Evolutionary conservation across 2,113 vertebrate genomes (phyloP).

Genomic region (Solea senegalensis): DNA sequence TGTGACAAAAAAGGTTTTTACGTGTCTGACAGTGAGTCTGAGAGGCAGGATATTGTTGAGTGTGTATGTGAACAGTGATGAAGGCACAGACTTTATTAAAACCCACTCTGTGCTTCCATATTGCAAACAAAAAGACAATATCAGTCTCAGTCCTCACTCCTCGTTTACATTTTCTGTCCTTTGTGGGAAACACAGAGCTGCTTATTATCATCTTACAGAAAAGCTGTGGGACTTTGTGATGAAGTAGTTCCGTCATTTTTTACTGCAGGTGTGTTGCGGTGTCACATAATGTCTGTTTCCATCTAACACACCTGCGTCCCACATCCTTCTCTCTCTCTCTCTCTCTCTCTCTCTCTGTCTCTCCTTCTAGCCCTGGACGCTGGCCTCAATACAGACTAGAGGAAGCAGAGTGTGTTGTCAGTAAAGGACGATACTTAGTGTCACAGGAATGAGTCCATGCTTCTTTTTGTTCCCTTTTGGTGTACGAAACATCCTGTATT

Average conservation of each 20-base stretch:
- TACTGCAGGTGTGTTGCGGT: conserved; percentile 47
- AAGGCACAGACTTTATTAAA: conserved; percentile 39
- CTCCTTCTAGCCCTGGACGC: conserved; percentile 29
- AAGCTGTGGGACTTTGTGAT: conserved; percentile 15
- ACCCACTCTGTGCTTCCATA: conserved; percentile 14
- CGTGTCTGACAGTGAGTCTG: conserved; percentile 15
- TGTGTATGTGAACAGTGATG: conserved; percentile 24
- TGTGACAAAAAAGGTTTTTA: neutral
- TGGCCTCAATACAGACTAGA: conserved; percentile 56
- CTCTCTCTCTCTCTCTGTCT: conserved; percentile 27
- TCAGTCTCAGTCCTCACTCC: conserved; percentile 7
- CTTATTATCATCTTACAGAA: conserved; percentile 5
- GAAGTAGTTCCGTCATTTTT: conserved; percentile 14
- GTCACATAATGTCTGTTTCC: conserved; percentile 53
- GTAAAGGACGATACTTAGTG: conserved; percentile 43
- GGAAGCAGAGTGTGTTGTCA: conserved; percentile 38
- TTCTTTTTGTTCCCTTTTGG: conserved; percentile 4
- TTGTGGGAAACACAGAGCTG: conserved; percentile 10
- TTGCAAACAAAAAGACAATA: conserved; percentile 51
- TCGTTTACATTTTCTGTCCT: conserved; percentile 5
- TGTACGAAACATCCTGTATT: conserved; percentile 6
- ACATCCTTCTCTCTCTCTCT: conserved; percentile 36
- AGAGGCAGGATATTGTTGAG: conserved; percentile 5
- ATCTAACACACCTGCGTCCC: conserved; percentile 57
- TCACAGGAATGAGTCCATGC: conserved; percentile 25